These are phyloP conservation scores for Brachyptera risi DNA, from an alignment of 2,888 invertebrate species.

Conservation along the genomic window DNA sequence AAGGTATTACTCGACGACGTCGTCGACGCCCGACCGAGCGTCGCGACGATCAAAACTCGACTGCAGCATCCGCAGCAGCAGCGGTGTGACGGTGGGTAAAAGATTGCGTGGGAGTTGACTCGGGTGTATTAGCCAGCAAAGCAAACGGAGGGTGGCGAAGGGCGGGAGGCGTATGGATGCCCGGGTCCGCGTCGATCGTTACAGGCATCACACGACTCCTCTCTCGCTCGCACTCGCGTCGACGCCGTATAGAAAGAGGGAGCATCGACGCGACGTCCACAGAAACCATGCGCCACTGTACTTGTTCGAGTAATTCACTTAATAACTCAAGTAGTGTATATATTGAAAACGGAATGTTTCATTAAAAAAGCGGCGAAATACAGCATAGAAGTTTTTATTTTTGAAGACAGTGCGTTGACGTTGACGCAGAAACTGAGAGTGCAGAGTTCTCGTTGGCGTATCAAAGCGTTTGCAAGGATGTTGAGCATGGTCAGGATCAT, in stretches of 20 bases:
- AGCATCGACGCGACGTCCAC: slow-evolving; percentile 9
- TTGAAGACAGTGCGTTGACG: no score
- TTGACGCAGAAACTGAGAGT: no score
- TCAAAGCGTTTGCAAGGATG: no score
- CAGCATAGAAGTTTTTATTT: no score
- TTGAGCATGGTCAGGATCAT: no score
- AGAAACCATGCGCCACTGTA: slow-evolving; percentile 10
- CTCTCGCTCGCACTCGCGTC: neutral
- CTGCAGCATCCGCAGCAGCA: slow-evolving; percentile 11
- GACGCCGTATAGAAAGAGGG: neutral
- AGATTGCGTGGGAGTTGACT: slow-evolving; percentile 13
- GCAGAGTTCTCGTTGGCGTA: no score
- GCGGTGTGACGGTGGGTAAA: neutral
- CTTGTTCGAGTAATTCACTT: slow-evolving; percentile 2
- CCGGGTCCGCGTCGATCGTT: slow-evolving; percentile 10
- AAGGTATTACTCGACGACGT: no score
- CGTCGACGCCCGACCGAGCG: slow-evolving; percentile 6
- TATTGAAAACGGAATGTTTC: no score
- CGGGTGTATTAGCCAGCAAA: slow-evolving; percentile 3
- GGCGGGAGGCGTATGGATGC: slow-evolving; percentile 17
- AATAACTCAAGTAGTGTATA: neutral
- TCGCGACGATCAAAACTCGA: neutral
- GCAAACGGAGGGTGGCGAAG: slow-evolving; percentile 8
- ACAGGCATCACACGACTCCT: slow-evolving; percentile 2
- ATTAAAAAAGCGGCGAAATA: no score